A percentile compares a stretch with the other conserved stretches of the same genome.
Conservation (phyloP, 2,797 vertebrate genomes). For the Sphaeramia orbicularis region DNA sequence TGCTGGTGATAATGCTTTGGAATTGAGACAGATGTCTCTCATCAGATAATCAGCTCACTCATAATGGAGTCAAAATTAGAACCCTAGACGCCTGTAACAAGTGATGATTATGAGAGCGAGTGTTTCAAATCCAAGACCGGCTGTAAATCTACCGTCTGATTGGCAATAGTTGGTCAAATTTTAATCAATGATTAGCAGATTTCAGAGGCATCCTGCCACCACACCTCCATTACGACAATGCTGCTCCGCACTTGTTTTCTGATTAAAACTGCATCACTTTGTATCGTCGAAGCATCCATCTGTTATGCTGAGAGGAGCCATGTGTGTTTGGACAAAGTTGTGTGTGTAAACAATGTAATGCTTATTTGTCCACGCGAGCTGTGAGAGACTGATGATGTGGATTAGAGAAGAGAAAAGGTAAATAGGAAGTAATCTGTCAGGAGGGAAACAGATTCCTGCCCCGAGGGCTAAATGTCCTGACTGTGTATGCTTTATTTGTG, state of each 20-base stretch:
- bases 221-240: constrained; percentile 35
- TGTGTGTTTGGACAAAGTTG: constrained; percentile 51
- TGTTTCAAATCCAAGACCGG: constrained; percentile 26
- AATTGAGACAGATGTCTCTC: constrained; percentile 68
- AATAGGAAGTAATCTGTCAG: constrained; percentile 55
- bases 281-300: constrained; percentile 52
- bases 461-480: constrained; percentile 46
- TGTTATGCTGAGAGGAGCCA: constrained; percentile 40
- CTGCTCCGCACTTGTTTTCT: constrained; percentile 29
- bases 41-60: constrained; percentile 55
- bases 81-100: constrained; percentile 34
- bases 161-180: constrained; percentile 31
- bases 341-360: constrained; percentile 49
- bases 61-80: constrained; percentile 59
- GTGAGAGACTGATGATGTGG: constrained; percentile 14
- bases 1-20: constrained; percentile 58
- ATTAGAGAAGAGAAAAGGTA: constrained; percentile 52
- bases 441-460: constrained; percentile 34
- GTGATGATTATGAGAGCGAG: constrained; percentile 28
- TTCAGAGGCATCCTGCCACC: constrained; percentile 33
- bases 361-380: constrained; percentile 48
- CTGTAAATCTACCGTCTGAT: background rate
- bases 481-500: constrained; percentile 49
- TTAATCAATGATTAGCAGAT: constrained; percentile 33
- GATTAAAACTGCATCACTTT: constrained; percentile 48